phyloP scores from a whole-genome alignment of 2,797 vertebrate genomes.

The Orestias chungarensis region DNA sequence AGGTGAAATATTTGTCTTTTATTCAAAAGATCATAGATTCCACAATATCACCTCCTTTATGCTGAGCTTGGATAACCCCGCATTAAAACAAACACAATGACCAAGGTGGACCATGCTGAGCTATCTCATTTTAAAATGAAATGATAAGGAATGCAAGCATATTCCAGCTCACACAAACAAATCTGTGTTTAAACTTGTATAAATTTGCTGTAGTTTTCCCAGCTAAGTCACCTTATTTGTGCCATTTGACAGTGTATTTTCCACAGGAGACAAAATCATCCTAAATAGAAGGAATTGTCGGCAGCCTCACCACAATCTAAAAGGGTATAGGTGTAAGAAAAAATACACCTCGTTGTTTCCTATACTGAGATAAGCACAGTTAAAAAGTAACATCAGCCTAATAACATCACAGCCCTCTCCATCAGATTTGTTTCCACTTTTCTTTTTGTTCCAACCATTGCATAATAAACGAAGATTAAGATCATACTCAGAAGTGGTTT shows the following conservation, averaged over 20 bases:
- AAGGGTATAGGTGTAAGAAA: neutral
- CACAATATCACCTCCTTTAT: neutral
- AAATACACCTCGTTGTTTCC: neutral
- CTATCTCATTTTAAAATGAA: neutral
- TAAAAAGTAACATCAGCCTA: neutral
- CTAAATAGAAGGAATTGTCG: neutral
- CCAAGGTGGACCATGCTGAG: neutral
- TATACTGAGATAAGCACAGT: neutral
- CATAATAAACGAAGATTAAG: neutral
- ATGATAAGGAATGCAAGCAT: neutral
- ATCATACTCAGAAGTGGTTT: neutral
- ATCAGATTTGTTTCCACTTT: neutral
- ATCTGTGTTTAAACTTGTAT: too few species aligned
- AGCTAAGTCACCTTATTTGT: too few species aligned
- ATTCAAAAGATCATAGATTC: neutral
- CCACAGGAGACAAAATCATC: neutral
- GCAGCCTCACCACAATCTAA: neutral
- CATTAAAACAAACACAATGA: neutral
- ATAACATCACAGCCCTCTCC: neutral
- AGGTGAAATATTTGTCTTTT: neutral
- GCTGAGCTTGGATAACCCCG: neutral
- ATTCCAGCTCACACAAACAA: too few species aligned
- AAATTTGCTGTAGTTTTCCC: neutral
- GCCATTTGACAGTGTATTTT: neutral
- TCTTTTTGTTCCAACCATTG: neutral